Evolutionary conservation across 2,113 vertebrate species (phyloP), one percentile per base, ranked within the genome.

Genomic region (Mohoua ochrocephala): DNA sequence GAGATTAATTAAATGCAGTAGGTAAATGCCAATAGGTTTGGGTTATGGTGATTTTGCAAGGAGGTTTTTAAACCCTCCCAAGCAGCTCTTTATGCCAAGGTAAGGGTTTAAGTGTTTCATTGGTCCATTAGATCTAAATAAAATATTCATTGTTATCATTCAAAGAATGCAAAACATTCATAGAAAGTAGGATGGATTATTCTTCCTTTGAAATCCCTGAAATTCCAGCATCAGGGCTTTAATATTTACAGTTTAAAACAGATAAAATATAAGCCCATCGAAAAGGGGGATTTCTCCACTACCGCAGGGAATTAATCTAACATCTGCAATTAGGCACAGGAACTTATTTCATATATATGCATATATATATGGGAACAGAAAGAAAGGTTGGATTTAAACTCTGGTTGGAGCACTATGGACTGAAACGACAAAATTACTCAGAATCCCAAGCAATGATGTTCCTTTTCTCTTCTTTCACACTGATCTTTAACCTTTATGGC

Each of bases 121-220:
- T 70, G 67, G 76, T 89, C 86, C 73, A 61, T 71, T 89, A 85
- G 60, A 85, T 54, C 67, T 64, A 86, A 91, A 89, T 70, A 76
- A 92, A 73, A 78, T 42, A 69, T 35, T 42, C 60, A 49, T 10
- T 1, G 5, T 50, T 91, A 56, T 88, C 92, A 84, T 74, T 64
- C 67, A 75, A 92, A 87, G 85, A 84, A 91, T 84, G 68, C 88
- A 73, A 94, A 96, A 52, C 75, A 87, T 57, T 76, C 26, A 71
- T 13, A 54, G 87, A 77, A 82, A 91, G 67, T 20, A 93, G 37
- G 57, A 80, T 50, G 70, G 57, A 87, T 93, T 87, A 54, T 67
- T 74, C 69, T 77, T 63, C 87, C 52, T 87, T 84, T 82, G 91
- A 95, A 83, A 91, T 61, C 77, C 68, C 73, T 81, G 53, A 53